Conservation (phyloP, 1,140 invertebrate species). For the Drosophila aff. region DNA sequence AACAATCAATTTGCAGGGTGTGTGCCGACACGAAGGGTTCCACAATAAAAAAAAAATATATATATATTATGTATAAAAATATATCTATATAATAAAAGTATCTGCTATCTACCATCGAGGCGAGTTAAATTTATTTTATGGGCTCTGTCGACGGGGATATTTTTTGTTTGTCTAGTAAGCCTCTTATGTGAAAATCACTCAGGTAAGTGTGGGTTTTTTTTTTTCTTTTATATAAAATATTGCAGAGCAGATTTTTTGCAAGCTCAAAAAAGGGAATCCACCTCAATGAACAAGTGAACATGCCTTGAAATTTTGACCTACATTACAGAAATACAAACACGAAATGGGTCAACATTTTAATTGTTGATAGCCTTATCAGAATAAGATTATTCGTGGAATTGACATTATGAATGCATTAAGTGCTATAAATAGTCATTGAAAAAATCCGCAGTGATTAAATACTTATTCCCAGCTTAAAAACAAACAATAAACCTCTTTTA, state of each 20-base stretch:
- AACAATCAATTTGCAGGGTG: slow-evolving; percentile 58
- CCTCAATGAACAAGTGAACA: slow-evolving; percentile 9
- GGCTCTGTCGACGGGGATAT: slow-evolving; percentile 22
- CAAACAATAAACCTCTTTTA: too few relatives aligned
- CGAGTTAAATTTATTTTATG: slow-evolving; percentile 57
- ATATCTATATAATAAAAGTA: slow-evolving; percentile 10
- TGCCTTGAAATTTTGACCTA: slow-evolving; percentile 18
- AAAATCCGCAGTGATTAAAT: neutral
- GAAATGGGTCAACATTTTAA: slow-evolving; percentile 18
- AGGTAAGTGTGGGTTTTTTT: slow-evolving; percentile 1
- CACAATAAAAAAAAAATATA: neutral
- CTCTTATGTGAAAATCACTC: slow-evolving; percentile 49
- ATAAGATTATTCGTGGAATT: neutral
- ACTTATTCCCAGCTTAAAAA: neutral
- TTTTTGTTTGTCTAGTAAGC: slow-evolving; percentile 46
- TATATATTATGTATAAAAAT: neutral
- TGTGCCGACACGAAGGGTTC: slow-evolving; percentile 50
- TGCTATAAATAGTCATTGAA: neutral
- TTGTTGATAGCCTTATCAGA: neutral
- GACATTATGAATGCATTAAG: neutral
- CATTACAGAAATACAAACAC: neutral
- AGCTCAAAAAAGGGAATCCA: neutral
- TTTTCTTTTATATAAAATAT: neutral
- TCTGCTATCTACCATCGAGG: slow-evolving; percentile 17
- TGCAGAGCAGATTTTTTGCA: neutral